Base-by-base conservation (phyloP, 2,888 invertebrate species). In the Eurois occulta region DNA sequence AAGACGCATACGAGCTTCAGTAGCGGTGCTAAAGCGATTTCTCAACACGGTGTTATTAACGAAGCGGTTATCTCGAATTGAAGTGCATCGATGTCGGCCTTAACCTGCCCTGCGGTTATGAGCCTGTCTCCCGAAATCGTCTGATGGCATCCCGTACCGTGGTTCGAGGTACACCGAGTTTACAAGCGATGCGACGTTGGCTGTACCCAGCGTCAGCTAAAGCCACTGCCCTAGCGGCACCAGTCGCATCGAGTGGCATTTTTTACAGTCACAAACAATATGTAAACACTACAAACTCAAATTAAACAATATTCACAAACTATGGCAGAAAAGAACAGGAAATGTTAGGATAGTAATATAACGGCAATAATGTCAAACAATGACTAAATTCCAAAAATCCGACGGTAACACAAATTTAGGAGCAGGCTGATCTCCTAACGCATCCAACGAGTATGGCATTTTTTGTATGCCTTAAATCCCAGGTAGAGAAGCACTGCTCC, bases 231-330 rank as follows among this genome's bases (percentile, higher is more conserved):
- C 48, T 41, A 11, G 41, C 41, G 8, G 41, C 41, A 52, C 10
- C 24, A 52, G 10, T 52, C 24, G 52, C 10, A 52, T 52, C 24
- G 24, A 10, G 35, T 35, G 24, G 32, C 16, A 52, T 48, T 32
- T 68, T 68, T 68, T 68, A 35, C 16, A 35, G 35, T 68, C n/a
- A n/a, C n/a, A 38, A 38, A 32, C 35, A 68, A 68, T 35, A 38
- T 52, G 16, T 6, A 0, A 24, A 55, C 52, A 38, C 28, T 55
- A 13, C 11, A 58, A 70, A 35, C 32, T 43, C 16, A 43, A 60
- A 71, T 62, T 24, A 43, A 62, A 46, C 43, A 62, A 60, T 43
- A 43, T 35, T 71, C 32, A 24, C 43, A 62, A 24, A 71, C 43
- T 10, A 71, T 10, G 60, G 32, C 32, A 32, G 60, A 43, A 60